Conservation (phyloP, 2,888 invertebrate species). For the Clitarchus hookeri region DNA sequence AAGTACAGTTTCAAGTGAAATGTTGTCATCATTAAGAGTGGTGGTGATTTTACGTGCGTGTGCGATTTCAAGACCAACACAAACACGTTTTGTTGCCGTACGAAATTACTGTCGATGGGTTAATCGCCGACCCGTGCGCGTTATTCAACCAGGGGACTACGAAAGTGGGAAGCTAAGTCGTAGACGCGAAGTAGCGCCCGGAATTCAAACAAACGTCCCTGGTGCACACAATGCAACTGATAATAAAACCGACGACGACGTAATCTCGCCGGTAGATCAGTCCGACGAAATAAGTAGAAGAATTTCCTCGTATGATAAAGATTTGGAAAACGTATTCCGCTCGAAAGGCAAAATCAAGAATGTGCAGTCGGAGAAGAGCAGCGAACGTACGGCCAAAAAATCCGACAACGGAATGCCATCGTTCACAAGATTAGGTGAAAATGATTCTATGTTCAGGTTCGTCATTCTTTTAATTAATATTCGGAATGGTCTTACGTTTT, state of each 20-base stretch:
- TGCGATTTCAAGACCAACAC: not conserved
- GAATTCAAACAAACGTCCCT: not conserved
- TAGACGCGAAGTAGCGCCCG: not conserved
- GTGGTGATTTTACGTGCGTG: not conserved
- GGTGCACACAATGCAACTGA: not conserved
- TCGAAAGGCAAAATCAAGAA: not conserved
- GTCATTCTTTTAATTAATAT: not conserved
- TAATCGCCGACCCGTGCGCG: slow-evolving; percentile 15
- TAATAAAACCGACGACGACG: not conserved
- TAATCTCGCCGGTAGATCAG: not conserved
- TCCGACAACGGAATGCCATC: not conserved
- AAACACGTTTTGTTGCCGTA: not conserved
- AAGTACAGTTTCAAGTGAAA: not conserved
- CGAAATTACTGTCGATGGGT: slow-evolving; percentile 18
- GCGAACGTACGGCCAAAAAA: not conserved
- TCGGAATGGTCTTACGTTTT: too few species aligned
- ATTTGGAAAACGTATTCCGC: not conserved
- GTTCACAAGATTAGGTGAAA: not conserved
- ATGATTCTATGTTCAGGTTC: slow-evolving; percentile 15
- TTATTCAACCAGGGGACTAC: slow-evolving; percentile 3
- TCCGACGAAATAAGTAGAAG: not conserved
- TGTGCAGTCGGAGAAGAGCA: not conserved
- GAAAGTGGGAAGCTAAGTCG: not conserved
- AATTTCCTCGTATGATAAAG: not conserved
- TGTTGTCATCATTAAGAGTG: not conserved